phyloP scores from a whole-genome alignment of 2,888 invertebrate genomes.

The Sphecodes monilicornis region DNA sequence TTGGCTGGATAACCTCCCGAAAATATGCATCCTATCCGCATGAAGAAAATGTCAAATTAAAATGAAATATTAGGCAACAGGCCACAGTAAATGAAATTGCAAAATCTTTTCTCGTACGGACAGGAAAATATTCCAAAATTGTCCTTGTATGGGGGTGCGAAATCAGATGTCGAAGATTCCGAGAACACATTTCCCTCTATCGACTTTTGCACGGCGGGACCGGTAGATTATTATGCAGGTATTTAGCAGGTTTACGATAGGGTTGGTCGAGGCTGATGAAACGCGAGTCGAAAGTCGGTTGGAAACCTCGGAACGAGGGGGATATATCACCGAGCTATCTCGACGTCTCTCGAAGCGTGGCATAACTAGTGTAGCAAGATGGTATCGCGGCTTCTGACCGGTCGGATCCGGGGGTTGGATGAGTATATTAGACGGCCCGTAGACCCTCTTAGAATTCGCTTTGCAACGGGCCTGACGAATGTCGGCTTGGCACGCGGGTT shows the following conservation, averaged over 20 bases:
- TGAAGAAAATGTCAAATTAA: too few relatives aligned
- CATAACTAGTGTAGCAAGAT: constrained; percentile 73
- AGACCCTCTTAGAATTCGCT: constrained; percentile 68
- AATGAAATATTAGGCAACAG: background rate
- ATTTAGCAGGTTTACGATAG: constrained; percentile 6
- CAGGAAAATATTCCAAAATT: background rate
- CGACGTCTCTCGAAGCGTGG: constrained; percentile 69
- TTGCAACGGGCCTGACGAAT: constrained; percentile 76
- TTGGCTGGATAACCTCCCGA: too few relatives aligned
- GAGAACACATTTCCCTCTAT: background rate
- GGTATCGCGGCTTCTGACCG: constrained; percentile 67
- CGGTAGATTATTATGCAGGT: constrained; percentile 1
- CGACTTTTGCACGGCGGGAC: constrained; percentile 38
- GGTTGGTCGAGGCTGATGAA: constrained; percentile 28
- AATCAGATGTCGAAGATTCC: background rate
- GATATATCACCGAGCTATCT: constrained; percentile 71
- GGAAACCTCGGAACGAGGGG: constrained; percentile 56
- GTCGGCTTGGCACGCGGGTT: constrained; percentile 76
- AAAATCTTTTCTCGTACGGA: too few relatives aligned
- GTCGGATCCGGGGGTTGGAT: constrained; percentile 64
- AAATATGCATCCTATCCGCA: too few relatives aligned
- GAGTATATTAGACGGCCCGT: constrained; percentile 76
- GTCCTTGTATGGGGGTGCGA: background rate
- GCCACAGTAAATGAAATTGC: background rate
- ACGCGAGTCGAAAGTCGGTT: constrained; percentile 43